Evolutionary conservation across 2,888 invertebrate genomes (phyloP).

Genomic region (Pheosia gnoma): DNA sequence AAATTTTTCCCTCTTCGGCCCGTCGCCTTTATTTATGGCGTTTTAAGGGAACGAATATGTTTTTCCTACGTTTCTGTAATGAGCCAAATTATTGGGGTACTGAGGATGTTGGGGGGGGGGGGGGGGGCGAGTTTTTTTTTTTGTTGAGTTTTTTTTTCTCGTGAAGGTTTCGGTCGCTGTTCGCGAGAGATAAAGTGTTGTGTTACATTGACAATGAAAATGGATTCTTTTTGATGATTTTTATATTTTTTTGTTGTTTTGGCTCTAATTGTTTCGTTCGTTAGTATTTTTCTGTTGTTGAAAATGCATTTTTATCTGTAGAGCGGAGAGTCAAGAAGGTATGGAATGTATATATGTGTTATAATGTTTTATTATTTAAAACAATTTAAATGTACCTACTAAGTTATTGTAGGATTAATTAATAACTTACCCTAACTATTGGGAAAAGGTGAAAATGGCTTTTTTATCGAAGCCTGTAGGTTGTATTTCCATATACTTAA

Average conservation of each 20-base stretch:
- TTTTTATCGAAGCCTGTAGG: too few relatives aligned
- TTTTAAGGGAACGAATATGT: constrained; percentile 78
- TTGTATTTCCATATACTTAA: too few relatives aligned
- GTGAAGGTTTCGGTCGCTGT: constrained; percentile 35
- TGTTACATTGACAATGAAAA: constrained; percentile 36
- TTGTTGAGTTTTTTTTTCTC: constrained; percentile 32
- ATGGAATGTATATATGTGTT: too few relatives aligned
- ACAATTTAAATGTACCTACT: too few relatives aligned
- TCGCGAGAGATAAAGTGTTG: constrained; percentile 66
- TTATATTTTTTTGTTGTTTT: not conserved
- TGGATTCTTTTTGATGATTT: constrained; percentile 3
- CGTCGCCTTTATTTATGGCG: constrained; percentile 80
- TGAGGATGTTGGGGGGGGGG: constrained; percentile 66
- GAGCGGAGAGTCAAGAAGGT: too few relatives aligned
- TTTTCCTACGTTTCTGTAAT: constrained; percentile 79
- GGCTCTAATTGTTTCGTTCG: not conserved
- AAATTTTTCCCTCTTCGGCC: constrained; percentile 77
- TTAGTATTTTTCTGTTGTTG: not conserved
- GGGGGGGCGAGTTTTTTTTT: constrained; percentile 55
- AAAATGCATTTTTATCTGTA: not conserved
- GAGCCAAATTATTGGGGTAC: constrained; percentile 80
- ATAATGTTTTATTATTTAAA: too few relatives aligned
- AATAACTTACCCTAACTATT: too few relatives aligned
- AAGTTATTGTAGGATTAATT: too few relatives aligned
- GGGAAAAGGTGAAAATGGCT: too few relatives aligned